These are phyloP conservation scores for Agapornis roseicollis DNA, from an alignment of 2,113 vertebrate species.

Conservation along the genomic window DNA sequence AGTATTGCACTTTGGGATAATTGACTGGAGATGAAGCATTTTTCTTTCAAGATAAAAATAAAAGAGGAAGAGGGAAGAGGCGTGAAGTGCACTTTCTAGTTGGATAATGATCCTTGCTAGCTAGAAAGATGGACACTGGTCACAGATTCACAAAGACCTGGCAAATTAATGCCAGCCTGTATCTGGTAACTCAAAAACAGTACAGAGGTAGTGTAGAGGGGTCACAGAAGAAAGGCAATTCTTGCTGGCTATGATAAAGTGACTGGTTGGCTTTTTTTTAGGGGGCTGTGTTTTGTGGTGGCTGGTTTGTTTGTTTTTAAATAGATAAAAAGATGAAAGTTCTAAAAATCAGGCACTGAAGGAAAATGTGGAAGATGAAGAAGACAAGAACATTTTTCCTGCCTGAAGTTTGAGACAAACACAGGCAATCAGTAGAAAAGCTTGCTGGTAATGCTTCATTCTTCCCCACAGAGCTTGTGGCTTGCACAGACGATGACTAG, in stretches of 20 bases:
- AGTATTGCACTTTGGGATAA: neutral
- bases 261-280: neutral
- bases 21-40: neutral
- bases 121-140: neutral
- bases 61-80: neutral
- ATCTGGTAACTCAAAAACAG: neutral
- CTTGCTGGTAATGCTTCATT: neutral
- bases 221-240: neutral
- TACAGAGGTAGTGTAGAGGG: neutral
- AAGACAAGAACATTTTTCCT: neutral
- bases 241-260: neutral
- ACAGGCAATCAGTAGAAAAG: neutral
- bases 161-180: neutral
- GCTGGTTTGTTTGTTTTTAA: neutral
- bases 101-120: neutral
- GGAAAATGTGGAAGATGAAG: neutral
- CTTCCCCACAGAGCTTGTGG: accelerated
- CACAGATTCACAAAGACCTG: neutral
- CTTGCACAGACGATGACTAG: neutral
- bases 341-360: neutral
- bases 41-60: neutral
- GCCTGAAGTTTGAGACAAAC: neutral
- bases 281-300: neutral
- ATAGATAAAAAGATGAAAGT: neutral
- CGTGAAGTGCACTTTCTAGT: neutral